Evolutionary conservation across 2,888 invertebrate genomes (phyloP).

Genomic region (Sericinus montela): DNA sequence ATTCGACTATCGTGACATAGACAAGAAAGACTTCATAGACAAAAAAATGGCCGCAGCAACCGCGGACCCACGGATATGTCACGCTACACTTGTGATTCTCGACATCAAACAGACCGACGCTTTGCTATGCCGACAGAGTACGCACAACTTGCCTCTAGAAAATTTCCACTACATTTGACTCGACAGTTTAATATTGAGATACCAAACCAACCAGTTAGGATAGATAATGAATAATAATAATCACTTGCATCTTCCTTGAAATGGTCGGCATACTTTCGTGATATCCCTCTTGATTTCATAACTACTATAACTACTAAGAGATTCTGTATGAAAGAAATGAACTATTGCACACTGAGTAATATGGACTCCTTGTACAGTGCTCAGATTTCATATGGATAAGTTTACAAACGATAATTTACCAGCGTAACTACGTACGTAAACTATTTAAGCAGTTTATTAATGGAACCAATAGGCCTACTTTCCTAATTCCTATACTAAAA

Average conservation of each 20-base stretch:
- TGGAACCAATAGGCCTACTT: no score
- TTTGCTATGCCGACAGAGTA: conserved; percentile 50
- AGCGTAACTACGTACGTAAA: no score
- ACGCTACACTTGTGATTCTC: conserved; percentile 57
- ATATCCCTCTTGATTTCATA: no score
- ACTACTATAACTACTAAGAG: no score
- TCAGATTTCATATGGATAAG: no score
- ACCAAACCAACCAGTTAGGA: conserved; percentile 19
- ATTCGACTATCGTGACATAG: conserved; percentile 15
- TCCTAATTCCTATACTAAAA: no score
- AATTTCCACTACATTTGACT: conserved; percentile 59
- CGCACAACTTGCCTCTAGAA: conserved; percentile 41
- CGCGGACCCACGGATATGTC: conserved; percentile 54
- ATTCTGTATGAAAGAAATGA: no score
- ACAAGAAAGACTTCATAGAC: conserved; percentile 48
- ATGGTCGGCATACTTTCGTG: not conserved
- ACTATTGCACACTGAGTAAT: no score
- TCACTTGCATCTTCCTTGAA: conserved; percentile 14
- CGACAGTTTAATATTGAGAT: conserved; percentile 28
- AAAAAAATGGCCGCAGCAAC: conserved; percentile 42
- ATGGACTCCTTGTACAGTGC: no score
- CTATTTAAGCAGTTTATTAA: no score
- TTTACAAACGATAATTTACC: no score
- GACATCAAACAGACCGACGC: conserved; percentile 58
- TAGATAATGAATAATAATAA: conserved; percentile 19